A percentile compares a stretch with the other conserved stretches of the same genome.
phyloP scores from a whole-genome alignment of 2,888 invertebrate genomes.

The Eupeodes latifasciatus region DNA sequence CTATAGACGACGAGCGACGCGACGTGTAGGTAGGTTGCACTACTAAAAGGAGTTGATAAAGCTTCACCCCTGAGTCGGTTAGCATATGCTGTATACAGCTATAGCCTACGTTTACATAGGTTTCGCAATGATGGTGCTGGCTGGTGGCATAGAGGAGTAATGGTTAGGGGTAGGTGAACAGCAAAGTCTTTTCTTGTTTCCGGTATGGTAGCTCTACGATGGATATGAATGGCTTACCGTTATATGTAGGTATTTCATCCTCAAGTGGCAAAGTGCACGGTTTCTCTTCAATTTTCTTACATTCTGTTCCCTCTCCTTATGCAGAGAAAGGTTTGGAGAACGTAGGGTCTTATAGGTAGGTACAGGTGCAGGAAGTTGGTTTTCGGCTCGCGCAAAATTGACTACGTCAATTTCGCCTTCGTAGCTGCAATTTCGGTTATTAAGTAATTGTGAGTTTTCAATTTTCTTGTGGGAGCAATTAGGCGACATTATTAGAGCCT shows the following conservation, averaged over 20 bases:
- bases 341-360: background rate
- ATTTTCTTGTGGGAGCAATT: conserved; percentile 73
- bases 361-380: conserved; percentile 28
- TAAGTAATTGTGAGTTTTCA: conserved; percentile 72
- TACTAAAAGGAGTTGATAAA: conserved; percentile 11
- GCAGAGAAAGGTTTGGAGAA: background rate
- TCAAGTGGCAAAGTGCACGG: conserved; percentile 44
- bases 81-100: conserved; percentile 24
- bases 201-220: conserved; percentile 56
- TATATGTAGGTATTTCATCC: conserved; percentile 52
- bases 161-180: conserved; percentile 32
- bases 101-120: conserved; percentile 44
- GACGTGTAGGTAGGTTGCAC: background rate
- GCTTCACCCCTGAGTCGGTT: conserved; percentile 22
- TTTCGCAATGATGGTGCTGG: background rate
- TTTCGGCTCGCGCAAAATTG: conserved; percentile 53
- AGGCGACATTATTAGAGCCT: conserved; percentile 68
- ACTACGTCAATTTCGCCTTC: conserved; percentile 71
- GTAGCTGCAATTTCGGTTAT: conserved; percentile 69
- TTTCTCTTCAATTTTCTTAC: conserved; percentile 29
- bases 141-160: background rate
- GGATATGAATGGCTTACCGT: conserved; percentile 62
- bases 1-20: background rate
- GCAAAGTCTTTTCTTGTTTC: conserved; percentile 63
- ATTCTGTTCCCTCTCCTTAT: background rate